phyloP scores from a whole-genome alignment of 2,888 invertebrate species.

The Sthenelais limicola region DNA sequence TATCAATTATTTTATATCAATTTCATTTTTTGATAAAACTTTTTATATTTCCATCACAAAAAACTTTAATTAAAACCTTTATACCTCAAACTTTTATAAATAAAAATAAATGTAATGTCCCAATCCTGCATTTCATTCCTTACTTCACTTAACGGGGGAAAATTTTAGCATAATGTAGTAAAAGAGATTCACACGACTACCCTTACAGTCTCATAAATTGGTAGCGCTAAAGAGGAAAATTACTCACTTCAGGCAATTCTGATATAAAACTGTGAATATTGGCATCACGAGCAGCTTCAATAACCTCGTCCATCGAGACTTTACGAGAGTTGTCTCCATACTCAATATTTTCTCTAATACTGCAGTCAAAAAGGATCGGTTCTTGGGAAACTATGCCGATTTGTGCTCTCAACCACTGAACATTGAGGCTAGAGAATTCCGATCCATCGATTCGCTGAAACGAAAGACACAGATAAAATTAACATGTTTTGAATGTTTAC shows the following conservation, averaged over 20 bases:
- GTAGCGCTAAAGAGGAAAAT: background rate
- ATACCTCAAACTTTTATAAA: too few relatives aligned
- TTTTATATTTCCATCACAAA: too few relatives aligned
- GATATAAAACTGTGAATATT: conserved; percentile 90
- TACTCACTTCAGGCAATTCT: conserved; percentile 77
- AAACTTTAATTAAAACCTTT: too few relatives aligned
- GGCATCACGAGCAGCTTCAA: conserved; percentile 80
- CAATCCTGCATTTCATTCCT: too few relatives aligned
- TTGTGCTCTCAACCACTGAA: conserved; percentile 79
- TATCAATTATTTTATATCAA: too few relatives aligned
- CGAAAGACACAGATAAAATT: background rate
- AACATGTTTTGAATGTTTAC: too few relatives aligned
- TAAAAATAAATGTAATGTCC: too few relatives aligned
- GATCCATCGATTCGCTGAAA: conserved; percentile 71
- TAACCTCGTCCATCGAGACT: conserved; percentile 81
- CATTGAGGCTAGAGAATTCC: conserved; percentile 73
- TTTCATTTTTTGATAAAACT: too few relatives aligned
- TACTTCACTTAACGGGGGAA: too few relatives aligned
- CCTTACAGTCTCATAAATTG: background rate
- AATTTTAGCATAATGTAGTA: too few relatives aligned
- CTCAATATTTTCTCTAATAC: conserved; percentile 91
- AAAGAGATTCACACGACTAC: too few relatives aligned
- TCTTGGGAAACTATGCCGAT: conserved; percentile 95
- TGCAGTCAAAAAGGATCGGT: conserved; percentile 89
- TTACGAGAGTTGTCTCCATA: conserved; percentile 86